These are phyloP conservation scores for Aplysina aerophoba DNA, from an alignment of 37 sponge, comb jelly and placozoan genomes.

Conservation along the genomic window DNA sequence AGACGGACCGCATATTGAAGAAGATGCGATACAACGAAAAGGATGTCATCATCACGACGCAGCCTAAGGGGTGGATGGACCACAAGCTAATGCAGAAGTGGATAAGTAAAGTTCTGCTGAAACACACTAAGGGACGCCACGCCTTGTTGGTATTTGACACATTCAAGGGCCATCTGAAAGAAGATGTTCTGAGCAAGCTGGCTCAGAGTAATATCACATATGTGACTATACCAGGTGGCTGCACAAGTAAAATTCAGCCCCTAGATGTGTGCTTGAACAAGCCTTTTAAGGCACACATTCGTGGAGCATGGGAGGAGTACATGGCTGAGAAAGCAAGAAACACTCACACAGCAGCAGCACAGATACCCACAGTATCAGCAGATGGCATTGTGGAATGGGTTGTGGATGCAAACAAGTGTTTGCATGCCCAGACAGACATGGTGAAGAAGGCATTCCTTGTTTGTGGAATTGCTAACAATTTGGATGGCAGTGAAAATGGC, in stretches of 20 bases:
- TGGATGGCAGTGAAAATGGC: not conserved
- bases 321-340: not conserved
- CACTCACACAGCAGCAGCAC: no score
- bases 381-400: not conserved
- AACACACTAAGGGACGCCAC: not conserved
- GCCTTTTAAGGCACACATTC: not conserved
- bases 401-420: not conserved
- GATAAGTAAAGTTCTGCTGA: not conserved
- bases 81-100: not conserved
- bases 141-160: not conserved
- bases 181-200: not conserved
- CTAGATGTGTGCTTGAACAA: not conserved
- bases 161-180: not conserved
- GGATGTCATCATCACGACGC: not conserved
- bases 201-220: not conserved
- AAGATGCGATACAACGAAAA: not conserved
- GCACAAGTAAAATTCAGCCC: no score
- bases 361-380: not conserved
- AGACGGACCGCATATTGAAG: not conserved
- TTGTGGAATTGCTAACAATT: slow-evolving; percentile 3
- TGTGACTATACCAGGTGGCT: slow-evolving; percentile 1
- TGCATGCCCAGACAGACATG: not conserved
- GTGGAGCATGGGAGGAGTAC: slow-evolving; percentile 14
- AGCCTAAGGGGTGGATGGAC: not conserved
- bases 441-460: not conserved